Evolutionary conservation across 2,888 invertebrate species (phyloP).

Genomic region (Agelastica alni): DNA sequence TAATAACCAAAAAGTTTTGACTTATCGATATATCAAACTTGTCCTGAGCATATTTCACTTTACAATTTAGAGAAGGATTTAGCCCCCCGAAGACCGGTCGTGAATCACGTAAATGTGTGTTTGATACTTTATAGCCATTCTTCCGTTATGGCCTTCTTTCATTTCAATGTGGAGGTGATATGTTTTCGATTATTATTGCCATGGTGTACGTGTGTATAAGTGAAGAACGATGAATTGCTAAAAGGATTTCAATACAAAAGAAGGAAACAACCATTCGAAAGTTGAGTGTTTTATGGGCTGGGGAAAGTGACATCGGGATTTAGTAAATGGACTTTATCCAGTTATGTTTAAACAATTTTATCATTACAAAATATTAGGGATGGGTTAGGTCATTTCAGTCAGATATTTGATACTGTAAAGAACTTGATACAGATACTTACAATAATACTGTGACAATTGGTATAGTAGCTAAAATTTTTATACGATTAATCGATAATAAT

Average conservation of each 20-base stretch:
- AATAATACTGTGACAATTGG: no score
- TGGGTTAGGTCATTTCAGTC: no score
- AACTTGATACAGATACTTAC: no score
- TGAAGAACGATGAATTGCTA: not conserved
- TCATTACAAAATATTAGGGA: no score
- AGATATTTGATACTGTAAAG: no score
- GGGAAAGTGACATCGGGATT: no score
- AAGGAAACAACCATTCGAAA: not conserved
- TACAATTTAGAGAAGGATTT: constrained; percentile 24
- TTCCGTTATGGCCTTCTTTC: no score
- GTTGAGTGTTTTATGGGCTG: not conserved
- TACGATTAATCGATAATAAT: no score
- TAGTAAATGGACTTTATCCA: no score
- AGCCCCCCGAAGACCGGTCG: constrained; percentile 15
- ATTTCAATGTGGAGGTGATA: constrained; percentile 26
- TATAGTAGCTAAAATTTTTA: no score
- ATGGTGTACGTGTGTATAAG: not conserved
- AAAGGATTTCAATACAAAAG: constrained; percentile 1
- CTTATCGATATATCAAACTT: constrained; percentile 29
- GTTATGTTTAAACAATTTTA: no score
- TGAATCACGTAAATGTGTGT: constrained; percentile 29
- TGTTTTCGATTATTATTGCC: constrained; percentile 11
- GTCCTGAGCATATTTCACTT: constrained; percentile 26
- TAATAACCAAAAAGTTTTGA: constrained; percentile 22
- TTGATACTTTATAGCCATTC: constrained; percentile 30